phyloP scores from a whole-genome alignment of 2,888 invertebrate species.

The Schizaphis graminum region DNA sequence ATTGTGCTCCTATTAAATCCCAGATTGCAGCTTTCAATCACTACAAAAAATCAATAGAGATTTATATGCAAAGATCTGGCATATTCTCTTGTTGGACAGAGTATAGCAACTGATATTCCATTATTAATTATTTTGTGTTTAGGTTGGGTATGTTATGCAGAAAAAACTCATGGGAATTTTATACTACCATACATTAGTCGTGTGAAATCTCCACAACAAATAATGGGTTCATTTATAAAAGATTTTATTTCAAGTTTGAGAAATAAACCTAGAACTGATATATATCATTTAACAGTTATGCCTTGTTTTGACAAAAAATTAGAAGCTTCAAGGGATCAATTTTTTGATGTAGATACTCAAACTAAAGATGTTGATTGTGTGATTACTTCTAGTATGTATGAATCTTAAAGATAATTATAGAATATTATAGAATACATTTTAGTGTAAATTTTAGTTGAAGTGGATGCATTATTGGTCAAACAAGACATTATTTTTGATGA shows the following conservation, averaged over 20 bases:
- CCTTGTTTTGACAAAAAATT: slow-evolving; percentile 99
- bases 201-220: slow-evolving; percentile 92
- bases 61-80: background rate
- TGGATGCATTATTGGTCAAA: slow-evolving; percentile 86
- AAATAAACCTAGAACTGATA: slow-evolving; percentile 72
- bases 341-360: slow-evolving; percentile 80
- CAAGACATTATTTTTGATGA: slow-evolving; percentile 75
- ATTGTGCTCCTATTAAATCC: background rate
- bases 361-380: slow-evolving; percentile 97
- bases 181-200: slow-evolving; percentile 92
- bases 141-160: slow-evolving; percentile 99
- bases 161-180: slow-evolving; percentile 95
- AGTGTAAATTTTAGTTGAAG: slow-evolving; percentile 79
- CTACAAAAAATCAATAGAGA: too few species aligned
- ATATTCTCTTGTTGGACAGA: background rate
- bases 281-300: slow-evolving; percentile 97
- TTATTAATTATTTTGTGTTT: slow-evolving; percentile 66
- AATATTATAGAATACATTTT: slow-evolving; percentile 48
- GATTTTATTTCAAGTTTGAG: slow-evolving; percentile 75
- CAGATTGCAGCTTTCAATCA: background rate
- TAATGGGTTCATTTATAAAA: slow-evolving; percentile 91
- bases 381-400: slow-evolving; percentile 85
- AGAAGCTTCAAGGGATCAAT: slow-evolving; percentile 95
- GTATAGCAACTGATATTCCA: background rate
- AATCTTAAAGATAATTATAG: background rate